phyloP scores from a whole-genome alignment of 2,888 invertebrate species.

The Leucania comma region DNA sequence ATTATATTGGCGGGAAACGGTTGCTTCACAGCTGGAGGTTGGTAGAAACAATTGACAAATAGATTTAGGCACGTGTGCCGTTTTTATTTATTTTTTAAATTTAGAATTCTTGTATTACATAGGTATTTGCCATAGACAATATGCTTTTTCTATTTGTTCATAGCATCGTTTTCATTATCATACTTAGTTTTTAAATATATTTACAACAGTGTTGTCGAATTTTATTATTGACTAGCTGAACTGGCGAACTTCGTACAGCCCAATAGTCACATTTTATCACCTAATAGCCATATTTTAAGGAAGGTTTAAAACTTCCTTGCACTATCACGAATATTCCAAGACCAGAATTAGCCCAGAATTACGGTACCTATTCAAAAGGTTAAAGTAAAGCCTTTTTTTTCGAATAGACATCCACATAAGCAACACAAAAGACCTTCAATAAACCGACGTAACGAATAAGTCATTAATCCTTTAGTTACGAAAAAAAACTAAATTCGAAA shows the following conservation, averaged over 20 bases:
- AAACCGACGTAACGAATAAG: constrained; percentile 12
- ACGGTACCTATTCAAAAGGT: no score
- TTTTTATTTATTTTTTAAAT: constrained; percentile 10
- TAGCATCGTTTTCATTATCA: background rate
- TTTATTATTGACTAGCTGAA: background rate
- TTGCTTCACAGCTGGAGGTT: constrained; percentile 71
- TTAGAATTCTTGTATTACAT: background rate
- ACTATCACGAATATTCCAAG: no score
- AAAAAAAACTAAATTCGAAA: constrained; percentile 71
- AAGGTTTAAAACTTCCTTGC: no score
- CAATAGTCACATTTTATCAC: no score
- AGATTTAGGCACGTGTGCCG: constrained; percentile 22
- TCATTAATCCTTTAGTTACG: constrained; percentile 28
- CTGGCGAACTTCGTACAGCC: no score
- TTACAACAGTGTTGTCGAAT: background rate
- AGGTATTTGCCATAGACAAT: background rate
- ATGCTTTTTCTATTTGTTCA: background rate
- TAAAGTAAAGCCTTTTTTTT: no score
- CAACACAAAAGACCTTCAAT: background rate
- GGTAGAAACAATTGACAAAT: constrained; percentile 48
- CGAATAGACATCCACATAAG: background rate
- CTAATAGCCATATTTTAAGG: no score
- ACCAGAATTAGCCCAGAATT: no score
- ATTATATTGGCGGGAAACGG: constrained; percentile 73
- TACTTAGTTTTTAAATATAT: background rate